Percentiles rank a stretch among this genome's conserved stretches.
These are phyloP conservation scores for Hemicentrotus pulcherrimus DNA, from an alignment of 35 echinoderm and acorn worm species.

Conservation along the genomic window DNA sequence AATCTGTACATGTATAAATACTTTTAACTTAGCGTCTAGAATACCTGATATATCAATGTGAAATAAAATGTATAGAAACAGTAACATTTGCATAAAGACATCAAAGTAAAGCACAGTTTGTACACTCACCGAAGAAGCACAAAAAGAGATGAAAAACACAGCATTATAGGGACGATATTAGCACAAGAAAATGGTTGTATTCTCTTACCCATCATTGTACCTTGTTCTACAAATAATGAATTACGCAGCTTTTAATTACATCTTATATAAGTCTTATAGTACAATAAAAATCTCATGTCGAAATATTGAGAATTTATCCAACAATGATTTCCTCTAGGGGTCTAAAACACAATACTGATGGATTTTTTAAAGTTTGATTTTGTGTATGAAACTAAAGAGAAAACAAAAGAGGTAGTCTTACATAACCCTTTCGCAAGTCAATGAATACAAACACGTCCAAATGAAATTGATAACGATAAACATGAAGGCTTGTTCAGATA, in stretches of 20 bases:
- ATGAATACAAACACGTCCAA: too few relatives aligned
- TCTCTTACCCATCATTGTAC: background rate
- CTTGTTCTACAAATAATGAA: background rate
- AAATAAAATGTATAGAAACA: conserved; percentile 1
- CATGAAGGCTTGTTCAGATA: too few relatives aligned
- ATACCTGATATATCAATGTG: conserved; percentile 33
- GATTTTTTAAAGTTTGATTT: too few relatives aligned
- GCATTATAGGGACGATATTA: background rate
- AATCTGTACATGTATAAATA: conserved; percentile 49
- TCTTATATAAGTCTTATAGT: background rate
- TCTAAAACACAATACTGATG: too few relatives aligned
- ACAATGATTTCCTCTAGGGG: too few relatives aligned
- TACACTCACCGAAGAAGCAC: background rate
- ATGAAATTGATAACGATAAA: too few relatives aligned
- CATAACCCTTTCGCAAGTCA: too few relatives aligned
- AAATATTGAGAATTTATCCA: background rate
- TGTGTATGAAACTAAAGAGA: too few relatives aligned
- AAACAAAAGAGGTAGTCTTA: too few relatives aligned
- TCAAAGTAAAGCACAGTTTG: conserved; percentile 15
- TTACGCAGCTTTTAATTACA: background rate
- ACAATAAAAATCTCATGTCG: background rate
- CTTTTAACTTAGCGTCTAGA: conserved; percentile 27
- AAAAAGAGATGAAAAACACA: background rate
- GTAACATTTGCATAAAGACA: conserved; percentile 6
- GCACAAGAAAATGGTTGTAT: background rate